phyloP scores from a whole-genome alignment of 2,888 invertebrate species.

The Drosophila anomelani region DNA sequence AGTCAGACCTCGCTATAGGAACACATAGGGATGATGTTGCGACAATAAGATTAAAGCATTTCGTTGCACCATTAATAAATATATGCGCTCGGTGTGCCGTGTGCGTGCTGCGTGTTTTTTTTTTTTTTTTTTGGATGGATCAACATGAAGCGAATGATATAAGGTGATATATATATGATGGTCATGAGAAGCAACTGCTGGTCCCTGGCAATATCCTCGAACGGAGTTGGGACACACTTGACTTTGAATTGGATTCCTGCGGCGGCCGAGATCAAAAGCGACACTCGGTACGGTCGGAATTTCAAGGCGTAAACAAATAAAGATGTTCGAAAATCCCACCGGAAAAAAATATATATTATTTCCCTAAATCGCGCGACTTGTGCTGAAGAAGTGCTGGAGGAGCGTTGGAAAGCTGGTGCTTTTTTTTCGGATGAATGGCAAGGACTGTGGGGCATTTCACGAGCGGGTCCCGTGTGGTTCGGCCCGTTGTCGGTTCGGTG shows the following conservation, averaged over 20 bases:
- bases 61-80: constrained; percentile 2
- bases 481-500: constrained; percentile 69
- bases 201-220: constrained; percentile 38
- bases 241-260: constrained; percentile 44
- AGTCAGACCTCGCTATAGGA: constrained; percentile 27
- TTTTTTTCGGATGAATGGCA: constrained; percentile 12
- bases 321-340: constrained; percentile 69
- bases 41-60: constrained; percentile 35
- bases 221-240: constrained; percentile 39
- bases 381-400: constrained; percentile 8
- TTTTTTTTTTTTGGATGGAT: neutral
- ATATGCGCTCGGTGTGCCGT: constrained; percentile 12
- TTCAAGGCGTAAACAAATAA: constrained; percentile 66
- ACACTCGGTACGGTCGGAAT: constrained; percentile 54
- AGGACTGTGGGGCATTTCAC: constrained; percentile 9
- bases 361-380: constrained; percentile 4
- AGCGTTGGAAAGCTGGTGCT: constrained; percentile 7
- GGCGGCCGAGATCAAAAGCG: constrained; percentile 27
- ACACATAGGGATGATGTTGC: constrained; percentile 38
- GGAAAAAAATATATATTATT: neutral
- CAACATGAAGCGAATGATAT: neutral
- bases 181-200: constrained; percentile 17
- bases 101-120: constrained; percentile 10
- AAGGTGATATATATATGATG: neutral
- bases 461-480: constrained; percentile 23